phyloP scores from a whole-genome alignment of 2,113 vertebrate genomes.

The Indri indri region DNA sequence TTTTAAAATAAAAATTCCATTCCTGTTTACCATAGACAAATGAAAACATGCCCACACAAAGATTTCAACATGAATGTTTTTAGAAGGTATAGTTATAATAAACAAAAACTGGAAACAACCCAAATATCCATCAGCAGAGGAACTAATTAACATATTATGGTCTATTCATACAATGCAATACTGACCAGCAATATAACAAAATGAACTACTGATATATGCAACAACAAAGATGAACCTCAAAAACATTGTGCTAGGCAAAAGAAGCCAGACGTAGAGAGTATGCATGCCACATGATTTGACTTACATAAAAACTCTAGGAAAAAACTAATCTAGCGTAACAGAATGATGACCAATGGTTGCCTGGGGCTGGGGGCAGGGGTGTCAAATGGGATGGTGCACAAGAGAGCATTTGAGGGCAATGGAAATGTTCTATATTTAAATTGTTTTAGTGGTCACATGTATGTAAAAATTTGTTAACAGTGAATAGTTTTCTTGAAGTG shows the following conservation, averaged over 20 bases:
- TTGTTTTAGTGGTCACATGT: neutral
- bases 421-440: neutral
- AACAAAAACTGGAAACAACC: neutral
- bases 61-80: neutral
- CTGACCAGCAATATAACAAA: neutral
- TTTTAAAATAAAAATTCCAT: neutral
- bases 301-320: neutral
- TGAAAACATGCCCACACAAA: neutral
- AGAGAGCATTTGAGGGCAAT: neutral
- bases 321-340: neutral
- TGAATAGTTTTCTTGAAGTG: neutral
- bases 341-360: neutral
- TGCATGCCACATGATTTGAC: neutral
- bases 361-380: neutral
- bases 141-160: neutral
- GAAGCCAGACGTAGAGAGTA: neutral
- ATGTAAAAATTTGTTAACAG: neutral
- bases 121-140: neutral
- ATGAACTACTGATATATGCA: neutral
- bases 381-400: neutral
- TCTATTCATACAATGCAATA: neutral
- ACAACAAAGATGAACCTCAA: neutral
- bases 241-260: neutral
- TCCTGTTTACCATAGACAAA: neutral
- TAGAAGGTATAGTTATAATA: neutral